Evolutionary conservation across 1,140 invertebrate species (phyloP).

Genomic region (Gyrodactylus salaris): DNA sequence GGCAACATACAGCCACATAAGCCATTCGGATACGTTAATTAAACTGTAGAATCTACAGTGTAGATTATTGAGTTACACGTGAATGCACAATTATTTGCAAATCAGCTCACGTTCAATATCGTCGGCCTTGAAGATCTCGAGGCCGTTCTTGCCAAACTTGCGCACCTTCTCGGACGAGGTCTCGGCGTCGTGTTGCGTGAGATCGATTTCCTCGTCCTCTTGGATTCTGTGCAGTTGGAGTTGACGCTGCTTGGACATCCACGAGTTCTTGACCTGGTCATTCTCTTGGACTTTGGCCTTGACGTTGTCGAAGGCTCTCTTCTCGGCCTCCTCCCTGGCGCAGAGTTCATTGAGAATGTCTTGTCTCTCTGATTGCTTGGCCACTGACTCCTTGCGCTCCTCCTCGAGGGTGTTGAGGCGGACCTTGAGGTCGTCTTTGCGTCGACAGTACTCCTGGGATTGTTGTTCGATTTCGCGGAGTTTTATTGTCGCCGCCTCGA

Average conservation of each 20-base stretch:
- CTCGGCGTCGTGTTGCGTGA: background rate
- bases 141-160: background rate
- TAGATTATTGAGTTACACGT: too few species aligned
- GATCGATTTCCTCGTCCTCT: background rate
- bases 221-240: slow-evolving; percentile 1
- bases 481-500: background rate
- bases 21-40: too few species aligned
- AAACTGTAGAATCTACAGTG: too few species aligned
- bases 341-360: background rate
- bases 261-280: background rate
- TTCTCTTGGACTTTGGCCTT: background rate
- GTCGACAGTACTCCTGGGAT: background rate
- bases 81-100: too few species aligned
- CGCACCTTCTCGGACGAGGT: background rate
- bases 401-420: background rate
- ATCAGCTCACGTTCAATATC: too few species aligned
- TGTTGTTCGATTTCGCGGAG: background rate
- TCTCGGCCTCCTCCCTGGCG: background rate
- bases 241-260: background rate
- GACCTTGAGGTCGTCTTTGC: background rate
- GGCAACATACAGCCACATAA: too few species aligned
- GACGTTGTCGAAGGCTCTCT: background rate
- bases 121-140: background rate
- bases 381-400: background rate
- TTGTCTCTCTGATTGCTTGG: background rate